These are phyloP conservation scores for Rhea americana DNA, from an alignment of 2,113 vertebrate genomes.

Conservation along the genomic window DNA sequence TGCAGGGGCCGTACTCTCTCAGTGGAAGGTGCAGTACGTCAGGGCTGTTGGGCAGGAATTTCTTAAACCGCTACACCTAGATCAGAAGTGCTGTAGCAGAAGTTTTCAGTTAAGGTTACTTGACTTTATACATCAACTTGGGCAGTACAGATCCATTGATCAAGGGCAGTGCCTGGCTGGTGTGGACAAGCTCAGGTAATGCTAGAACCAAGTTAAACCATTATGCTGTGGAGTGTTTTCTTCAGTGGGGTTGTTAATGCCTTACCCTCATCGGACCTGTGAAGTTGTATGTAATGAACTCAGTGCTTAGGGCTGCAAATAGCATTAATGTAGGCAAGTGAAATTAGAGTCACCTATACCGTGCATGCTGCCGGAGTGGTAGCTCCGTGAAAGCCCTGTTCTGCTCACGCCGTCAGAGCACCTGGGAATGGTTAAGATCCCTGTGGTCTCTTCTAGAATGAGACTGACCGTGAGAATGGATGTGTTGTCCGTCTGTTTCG, in stretches of 20 bases:
- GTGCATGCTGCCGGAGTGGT: fast-evolving
- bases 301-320: neutral
- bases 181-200: neutral
- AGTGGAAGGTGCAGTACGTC: neutral
- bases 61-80: neutral
- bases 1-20: neutral
- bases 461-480: neutral
- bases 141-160: neutral
- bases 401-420: neutral
- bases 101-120: neutral
- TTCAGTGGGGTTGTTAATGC: neutral
- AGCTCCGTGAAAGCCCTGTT: neutral
- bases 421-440: neutral
- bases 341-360: neutral
- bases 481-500: neutral
- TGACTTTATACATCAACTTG: neutral
- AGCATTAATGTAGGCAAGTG: neutral
- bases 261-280: neutral
- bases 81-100: neutral
- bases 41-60: neutral
- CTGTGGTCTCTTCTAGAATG: neutral
- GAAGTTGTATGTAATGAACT: neutral
- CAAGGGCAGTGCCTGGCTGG: neutral
- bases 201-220: neutral
- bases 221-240: neutral